Base-by-base conservation (phyloP, 2,888 invertebrate genomes). In the Cynaeus angustus region DNA sequence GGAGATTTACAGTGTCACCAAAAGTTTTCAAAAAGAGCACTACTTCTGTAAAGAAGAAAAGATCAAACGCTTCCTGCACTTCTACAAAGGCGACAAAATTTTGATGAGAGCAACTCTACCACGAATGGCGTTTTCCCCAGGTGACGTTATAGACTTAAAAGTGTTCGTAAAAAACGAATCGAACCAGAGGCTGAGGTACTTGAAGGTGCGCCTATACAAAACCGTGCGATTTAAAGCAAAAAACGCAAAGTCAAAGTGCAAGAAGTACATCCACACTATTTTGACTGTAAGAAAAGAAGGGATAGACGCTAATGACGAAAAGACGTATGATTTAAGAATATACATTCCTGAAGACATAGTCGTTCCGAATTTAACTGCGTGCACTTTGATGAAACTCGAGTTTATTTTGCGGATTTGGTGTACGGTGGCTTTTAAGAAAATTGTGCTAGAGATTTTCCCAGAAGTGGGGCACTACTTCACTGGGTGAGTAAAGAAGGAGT, bases 401-500 rank as follows among this genome's bases (percentile, higher is more conserved):
- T 56, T 56, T 41, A 12, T 6, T 21, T 21, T 56, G 26, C 38
- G 41, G 38, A 41, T 56, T 21, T 56, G 26, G 43, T 56, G 56
- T 10, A 3, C 13, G 3, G 38, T 55, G 55, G 13, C 8, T 38
- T 37, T 41, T 2, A 10, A 26, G 26, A 43, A 43, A 10, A 12
- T 6, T 41, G 26, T 26, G 7, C 16, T 56, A 12, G 26, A 56
- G 4, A 56, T 56, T 9, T 4, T 12, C 21, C 43, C 56, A 12
- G 56, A 56, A 14, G 26, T 56, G 41, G 56, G 56, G 21, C 56
- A 56, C n/a, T 43, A 26, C 21, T 43, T 41, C 16, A 43, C 10
- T 9, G 43, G 56, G 56, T 56, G 16, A 26, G 56, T 56, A 1
- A n/a, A n/a, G n/a, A n/a, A n/a, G n/a, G n/a, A n/a, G n/a, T n/a